Conservation (phyloP, 2,113 vertebrate genomes). For the Tenrec ecaudatus region DNA sequence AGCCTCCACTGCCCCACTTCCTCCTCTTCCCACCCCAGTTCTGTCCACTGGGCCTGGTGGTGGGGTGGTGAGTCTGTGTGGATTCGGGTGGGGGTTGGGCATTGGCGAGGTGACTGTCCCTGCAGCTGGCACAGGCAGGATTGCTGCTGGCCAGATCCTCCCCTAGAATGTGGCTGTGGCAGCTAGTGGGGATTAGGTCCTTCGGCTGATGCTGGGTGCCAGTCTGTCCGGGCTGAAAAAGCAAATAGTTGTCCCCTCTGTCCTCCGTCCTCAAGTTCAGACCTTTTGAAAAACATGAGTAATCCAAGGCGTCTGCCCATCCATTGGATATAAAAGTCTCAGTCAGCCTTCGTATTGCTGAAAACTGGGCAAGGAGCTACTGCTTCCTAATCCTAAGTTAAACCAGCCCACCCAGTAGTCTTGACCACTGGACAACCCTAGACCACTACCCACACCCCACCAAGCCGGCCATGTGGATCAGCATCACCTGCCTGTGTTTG, state of each 20-base stretch:
- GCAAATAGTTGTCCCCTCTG: no score
- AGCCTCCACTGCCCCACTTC: slow-evolving; percentile 36
- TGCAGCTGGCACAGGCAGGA: not conserved
- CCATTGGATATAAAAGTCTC: no score
- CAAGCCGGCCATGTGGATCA: not conserved
- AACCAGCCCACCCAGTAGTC: not conserved
- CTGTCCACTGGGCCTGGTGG: not conserved
- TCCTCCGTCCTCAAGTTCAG: not conserved
- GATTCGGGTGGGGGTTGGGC: not conserved
- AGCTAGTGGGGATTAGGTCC: not conserved
- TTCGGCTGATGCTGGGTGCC: not conserved
- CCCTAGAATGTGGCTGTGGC: not conserved
- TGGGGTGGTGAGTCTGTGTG: not conserved
- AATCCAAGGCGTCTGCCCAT: no score
- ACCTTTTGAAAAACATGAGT: not conserved
- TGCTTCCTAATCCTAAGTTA: not conserved
- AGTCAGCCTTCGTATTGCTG: no score
- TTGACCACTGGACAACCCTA: not conserved
- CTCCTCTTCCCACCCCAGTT: slow-evolving; percentile 27
- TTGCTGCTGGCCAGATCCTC: no score
- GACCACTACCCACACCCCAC: not conserved
- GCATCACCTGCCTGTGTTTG: not conserved
- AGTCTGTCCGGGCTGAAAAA: not conserved
- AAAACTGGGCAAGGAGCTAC: not conserved
- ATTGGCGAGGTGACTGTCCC: not conserved